A percentile compares a stretch with the other conserved stretches of the same genome.
Evolutionary conservation across 2,888 invertebrate species (phyloP).

Genomic region (Hybos culiciformis): DNA sequence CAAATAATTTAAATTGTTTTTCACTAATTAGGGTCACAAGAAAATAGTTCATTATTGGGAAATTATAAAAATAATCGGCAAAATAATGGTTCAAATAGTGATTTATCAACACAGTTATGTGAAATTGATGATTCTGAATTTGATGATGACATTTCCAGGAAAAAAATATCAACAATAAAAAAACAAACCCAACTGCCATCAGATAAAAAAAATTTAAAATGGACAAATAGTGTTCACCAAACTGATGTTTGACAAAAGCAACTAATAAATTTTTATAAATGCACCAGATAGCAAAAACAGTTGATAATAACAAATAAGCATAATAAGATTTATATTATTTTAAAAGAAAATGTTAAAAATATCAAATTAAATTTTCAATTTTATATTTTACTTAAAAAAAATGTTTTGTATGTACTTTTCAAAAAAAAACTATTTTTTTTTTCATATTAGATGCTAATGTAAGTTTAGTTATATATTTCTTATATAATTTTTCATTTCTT

Average conservation of each 20-base stretch:
- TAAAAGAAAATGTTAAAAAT: too few species aligned
- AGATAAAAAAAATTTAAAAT: slow-evolving; percentile 16
- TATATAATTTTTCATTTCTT: too few species aligned
- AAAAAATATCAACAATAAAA: slow-evolving; percentile 2
- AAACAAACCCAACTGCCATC: neutral
- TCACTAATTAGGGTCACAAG: neutral
- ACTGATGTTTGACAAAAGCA: slow-evolving; percentile 19
- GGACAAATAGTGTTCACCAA: slow-evolving; percentile 21
- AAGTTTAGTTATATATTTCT: too few species aligned
- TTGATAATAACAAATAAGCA: too few species aligned
- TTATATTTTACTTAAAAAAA: too few species aligned
- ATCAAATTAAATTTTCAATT: too few species aligned
- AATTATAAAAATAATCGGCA: slow-evolving; percentile 8
- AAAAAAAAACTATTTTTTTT: too few species aligned
- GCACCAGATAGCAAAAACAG: neutral
- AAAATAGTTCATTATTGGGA: slow-evolving; percentile 56
- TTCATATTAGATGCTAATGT: too few species aligned
- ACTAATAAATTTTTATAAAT: neutral
- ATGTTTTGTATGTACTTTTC: too few species aligned
- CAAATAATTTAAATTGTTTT: neutral
- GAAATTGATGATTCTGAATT: slow-evolving; percentile 84
- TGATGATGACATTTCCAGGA: slow-evolving; percentile 34
- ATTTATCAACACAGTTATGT: slow-evolving; percentile 75
- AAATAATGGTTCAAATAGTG: slow-evolving; percentile 64
- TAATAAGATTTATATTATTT: too few species aligned